These are phyloP conservation scores for Argyra leucocephala DNA, from an alignment of 2,888 invertebrate genomes.

Conservation along the genomic window DNA sequence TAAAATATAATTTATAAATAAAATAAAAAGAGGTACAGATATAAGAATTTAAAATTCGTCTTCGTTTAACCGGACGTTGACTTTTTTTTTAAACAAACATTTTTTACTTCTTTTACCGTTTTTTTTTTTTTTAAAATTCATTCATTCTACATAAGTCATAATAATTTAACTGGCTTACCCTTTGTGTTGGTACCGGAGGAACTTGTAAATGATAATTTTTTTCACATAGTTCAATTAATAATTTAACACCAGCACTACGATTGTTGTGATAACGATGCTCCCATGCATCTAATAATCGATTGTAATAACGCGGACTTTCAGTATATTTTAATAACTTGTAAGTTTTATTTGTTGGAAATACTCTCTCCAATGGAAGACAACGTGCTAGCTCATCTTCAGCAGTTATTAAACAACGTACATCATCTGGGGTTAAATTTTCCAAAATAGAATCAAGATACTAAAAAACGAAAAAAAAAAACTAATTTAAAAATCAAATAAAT, in stretches of 20 bases:
- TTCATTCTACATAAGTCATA: neutral
- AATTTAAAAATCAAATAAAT: constrained; percentile 16
- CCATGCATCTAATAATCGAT: constrained; percentile 87
- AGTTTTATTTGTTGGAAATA: constrained; percentile 71
- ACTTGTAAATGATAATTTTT: constrained; percentile 64
- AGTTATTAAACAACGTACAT: constrained; percentile 73
- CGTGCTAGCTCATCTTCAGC: constrained; percentile 80
- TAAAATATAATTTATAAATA: neutral
- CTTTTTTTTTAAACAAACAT: neutral
- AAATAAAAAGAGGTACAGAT: neutral
- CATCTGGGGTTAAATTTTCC: constrained; percentile 79
- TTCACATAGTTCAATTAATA: constrained; percentile 56
- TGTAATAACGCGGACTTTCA: constrained; percentile 79
- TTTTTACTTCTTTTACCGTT: neutral
- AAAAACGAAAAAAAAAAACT: constrained; percentile 19
- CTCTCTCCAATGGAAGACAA: constrained; percentile 59
- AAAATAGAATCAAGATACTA: constrained; percentile 70
- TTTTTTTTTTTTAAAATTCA: neutral
- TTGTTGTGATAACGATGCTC: constrained; percentile 64
- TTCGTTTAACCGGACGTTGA: neutral
- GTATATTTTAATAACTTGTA: constrained; percentile 73
- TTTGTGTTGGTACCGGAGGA: constrained; percentile 52
- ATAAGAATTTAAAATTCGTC: neutral
- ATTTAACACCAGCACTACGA: constrained; percentile 46
- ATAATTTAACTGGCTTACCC: constrained; percentile 41